These are phyloP conservation scores for Ferdinandea cuprea DNA, from an alignment of 2,888 invertebrate genomes.

Conservation along the genomic window DNA sequence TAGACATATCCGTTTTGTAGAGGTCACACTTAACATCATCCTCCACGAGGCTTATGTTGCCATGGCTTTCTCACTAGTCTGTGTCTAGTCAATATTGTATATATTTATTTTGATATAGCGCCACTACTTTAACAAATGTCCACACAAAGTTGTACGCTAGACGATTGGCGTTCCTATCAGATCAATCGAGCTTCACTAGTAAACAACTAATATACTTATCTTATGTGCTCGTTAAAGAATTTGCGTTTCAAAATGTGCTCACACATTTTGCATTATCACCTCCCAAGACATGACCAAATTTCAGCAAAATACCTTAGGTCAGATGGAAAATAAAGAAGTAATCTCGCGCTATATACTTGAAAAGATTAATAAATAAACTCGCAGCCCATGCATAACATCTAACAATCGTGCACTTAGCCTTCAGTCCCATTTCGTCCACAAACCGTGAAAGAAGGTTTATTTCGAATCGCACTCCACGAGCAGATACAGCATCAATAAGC, in stretches of 20 bases:
- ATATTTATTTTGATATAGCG: not conserved
- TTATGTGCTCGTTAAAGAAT: constrained; percentile 7
- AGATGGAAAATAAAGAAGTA: constrained; percentile 5
- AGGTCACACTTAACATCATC: no score
- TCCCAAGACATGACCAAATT: constrained; percentile 23
- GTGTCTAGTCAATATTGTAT: not conserved
- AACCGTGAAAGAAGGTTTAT: constrained; percentile 17
- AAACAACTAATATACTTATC: no score
- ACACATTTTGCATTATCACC: constrained; percentile 38
- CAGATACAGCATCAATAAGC: not conserved
- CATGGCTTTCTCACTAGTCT: not conserved
- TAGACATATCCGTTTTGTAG: no score
- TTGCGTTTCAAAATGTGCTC: constrained; percentile 25
- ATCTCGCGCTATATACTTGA: constrained; percentile 15
- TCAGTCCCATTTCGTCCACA: constrained; percentile 42
- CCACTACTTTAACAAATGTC: not conserved
- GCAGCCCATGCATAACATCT: constrained; percentile 18
- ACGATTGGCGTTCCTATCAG: no score
- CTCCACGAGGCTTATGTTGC: no score
- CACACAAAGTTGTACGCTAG: no score
- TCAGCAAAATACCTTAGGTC: constrained; percentile 17
- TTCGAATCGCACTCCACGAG: not conserved
- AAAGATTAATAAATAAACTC: constrained; percentile 31
- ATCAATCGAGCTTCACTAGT: no score
- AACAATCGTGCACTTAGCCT: constrained; percentile 30